Conservation (phyloP, 2,797 vertebrate species). For the Eospalax fontanierii region DNA sequence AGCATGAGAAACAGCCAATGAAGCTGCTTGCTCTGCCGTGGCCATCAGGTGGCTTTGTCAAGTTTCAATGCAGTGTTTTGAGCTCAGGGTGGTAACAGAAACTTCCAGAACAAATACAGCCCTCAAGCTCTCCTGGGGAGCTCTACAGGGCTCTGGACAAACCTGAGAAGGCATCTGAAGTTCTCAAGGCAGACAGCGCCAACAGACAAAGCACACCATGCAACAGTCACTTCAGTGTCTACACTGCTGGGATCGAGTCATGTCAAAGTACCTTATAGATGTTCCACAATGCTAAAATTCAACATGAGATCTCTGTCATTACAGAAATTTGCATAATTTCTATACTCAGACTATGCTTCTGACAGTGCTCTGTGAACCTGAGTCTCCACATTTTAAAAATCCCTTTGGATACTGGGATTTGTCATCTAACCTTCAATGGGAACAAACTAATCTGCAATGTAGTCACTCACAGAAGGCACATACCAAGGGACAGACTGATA, state of each 20-base stretch:
- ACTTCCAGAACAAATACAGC: neutral
- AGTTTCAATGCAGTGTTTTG: neutral
- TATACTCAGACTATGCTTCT: neutral
- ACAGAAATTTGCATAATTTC: neutral
- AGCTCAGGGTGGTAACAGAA: neutral
- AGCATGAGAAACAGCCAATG: neutral
- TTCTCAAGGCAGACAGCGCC: neutral
- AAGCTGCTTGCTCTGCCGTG: neutral
- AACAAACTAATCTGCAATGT: neutral
- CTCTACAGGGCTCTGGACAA: neutral
- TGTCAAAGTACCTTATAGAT: neutral
- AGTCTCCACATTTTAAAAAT: neutral
- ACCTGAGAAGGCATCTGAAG: neutral
- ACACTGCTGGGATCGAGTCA: neutral
- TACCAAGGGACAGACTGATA: neutral
- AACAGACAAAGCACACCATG: neutral
- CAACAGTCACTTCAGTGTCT: neutral
- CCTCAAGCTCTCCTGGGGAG: neutral
- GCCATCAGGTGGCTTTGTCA: neutral
- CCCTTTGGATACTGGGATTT: neutral
- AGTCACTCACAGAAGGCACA: too few species aligned
- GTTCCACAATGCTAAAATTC: neutral
- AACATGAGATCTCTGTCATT: neutral
- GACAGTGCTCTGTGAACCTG: neutral
- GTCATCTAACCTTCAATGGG: neutral